Evolutionary conservation across 2,113 vertebrate genomes (phyloP).

Genomic region (Pelodiscus sinensis): DNA sequence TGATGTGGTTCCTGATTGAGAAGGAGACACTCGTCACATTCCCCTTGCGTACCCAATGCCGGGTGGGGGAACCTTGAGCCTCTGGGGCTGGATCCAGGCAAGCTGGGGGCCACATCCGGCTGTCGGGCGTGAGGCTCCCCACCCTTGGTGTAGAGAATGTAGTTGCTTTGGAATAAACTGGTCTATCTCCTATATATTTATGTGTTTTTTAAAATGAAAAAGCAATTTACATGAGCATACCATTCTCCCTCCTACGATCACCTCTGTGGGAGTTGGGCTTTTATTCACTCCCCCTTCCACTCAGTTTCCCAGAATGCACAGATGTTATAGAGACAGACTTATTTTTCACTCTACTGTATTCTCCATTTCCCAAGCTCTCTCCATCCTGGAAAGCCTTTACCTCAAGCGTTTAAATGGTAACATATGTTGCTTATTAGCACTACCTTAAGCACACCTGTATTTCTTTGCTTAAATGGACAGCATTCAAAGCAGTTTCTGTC

Average conservation of each 20-base stretch:
- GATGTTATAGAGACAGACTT: constrained; percentile 19
- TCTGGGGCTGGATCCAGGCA: too few species aligned
- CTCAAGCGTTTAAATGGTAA: constrained; percentile 30
- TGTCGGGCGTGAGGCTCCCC: too few species aligned
- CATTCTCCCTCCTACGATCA: background rate
- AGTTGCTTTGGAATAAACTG: background rate
- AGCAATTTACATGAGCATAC: background rate
- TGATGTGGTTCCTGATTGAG: too few species aligned
- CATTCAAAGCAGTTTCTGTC: constrained; percentile 38
- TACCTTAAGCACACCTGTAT: constrained; percentile 44
- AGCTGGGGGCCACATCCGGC: too few species aligned
- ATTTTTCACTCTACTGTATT: background rate
- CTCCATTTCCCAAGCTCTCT: background rate
- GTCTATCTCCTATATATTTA: background rate
- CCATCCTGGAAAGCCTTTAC: constrained; percentile 13
- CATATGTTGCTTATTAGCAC: constrained; percentile 68
- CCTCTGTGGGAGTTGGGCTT: background rate
- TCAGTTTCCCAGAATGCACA: background rate
- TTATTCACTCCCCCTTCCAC: background rate
- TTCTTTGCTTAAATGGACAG: constrained; percentile 29
- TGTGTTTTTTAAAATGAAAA: background rate
- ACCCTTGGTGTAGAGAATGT: background rate
- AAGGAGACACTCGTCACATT: too few species aligned
- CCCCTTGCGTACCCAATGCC: too few species aligned
- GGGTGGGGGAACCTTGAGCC: too few species aligned